Percentiles rank a stretch among this genome's conserved stretches.
Conservation (phyloP, 2,888 invertebrate species). For the Mermis nigrescens region DNA sequence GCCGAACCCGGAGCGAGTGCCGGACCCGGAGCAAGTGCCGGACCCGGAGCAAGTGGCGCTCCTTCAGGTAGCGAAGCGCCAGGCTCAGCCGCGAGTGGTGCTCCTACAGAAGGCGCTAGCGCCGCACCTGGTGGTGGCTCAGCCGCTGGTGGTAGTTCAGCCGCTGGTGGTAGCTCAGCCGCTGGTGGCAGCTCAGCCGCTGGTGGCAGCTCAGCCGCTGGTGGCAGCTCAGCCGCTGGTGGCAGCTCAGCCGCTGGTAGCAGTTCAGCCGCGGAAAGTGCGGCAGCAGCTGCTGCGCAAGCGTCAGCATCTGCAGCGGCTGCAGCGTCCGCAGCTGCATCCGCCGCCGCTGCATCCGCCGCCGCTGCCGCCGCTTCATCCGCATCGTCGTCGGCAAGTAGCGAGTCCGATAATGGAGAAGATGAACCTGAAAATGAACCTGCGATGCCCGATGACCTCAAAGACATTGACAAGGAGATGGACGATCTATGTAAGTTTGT, state of each 20-base stretch:
- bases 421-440: background rate
- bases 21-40: too few relatives aligned
- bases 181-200: background rate
- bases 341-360: background rate
- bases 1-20: too few relatives aligned
- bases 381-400: too few relatives aligned
- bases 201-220: background rate
- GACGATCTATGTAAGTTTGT: background rate
- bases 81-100: too few relatives aligned
- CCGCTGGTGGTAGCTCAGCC: background rate
- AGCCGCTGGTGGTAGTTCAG: background rate
- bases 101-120: too few relatives aligned
- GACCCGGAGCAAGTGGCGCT: too few relatives aligned
- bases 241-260: background rate
- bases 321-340: background rate
- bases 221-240: background rate
- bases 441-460: background rate
- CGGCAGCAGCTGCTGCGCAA: background rate
- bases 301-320: background rate
- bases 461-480: background rate
- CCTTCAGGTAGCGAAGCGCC: too few relatives aligned
- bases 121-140: background rate
- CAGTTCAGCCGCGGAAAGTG: background rate
- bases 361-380: too few relatives aligned
- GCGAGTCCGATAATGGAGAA: background rate